Evolutionary conservation across 2,888 invertebrate species (phyloP), one percentile per base, ranked within the genome.

Genomic region (Electrophaes corylata): DNA sequence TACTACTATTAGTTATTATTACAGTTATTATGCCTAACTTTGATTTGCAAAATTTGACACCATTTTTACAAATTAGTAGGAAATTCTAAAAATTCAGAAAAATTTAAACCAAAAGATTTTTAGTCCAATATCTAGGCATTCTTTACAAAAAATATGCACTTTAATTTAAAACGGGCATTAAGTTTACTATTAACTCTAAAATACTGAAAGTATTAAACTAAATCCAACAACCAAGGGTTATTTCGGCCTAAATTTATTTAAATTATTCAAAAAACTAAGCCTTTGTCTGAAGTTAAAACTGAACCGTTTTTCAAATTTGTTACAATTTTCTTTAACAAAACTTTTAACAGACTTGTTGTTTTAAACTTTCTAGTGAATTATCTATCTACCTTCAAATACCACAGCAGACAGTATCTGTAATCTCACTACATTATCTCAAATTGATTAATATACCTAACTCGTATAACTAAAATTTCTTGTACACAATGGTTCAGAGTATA

Each of bases 221-320:
- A 46, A 62, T 65, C 56, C 85, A 86, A 88, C 72, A 69, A 71
- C 69, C 66, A 72, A 74, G 88, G 88, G 87, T 85, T 67, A 71
- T 79, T 63, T 73, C 86, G 88, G 87, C 87, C 88, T 81, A 35
- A 71, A 60, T 56, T 66, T 59, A 66, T 71, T 55, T 64, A 65
- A 67, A 33, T 11, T 41, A 31, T 40, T 49, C 12, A 12, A 31
- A 40, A 12, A 50, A 41, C 16, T 12, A 16, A 33, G 11, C 33
- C 23, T 26, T 40, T 43, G 19, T 43, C 10, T 35, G 45, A n/a
- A 31, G 45, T 5, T 33, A 50, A 10, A 33, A 14, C n/a, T n/a
- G n/a, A n/a, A n/a, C n/a, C n/a, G n/a, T 26, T 26, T 31, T n/a
- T 31, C n/a, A 31, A 31, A n/a, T n/a, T n/a, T n/a, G n/a, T n/a